Percentiles rank a stretch among this genome's conserved stretches.
phyloP scores from a whole-genome alignment of 1,140 invertebrate species.

The Cephus cinctus region DNA sequence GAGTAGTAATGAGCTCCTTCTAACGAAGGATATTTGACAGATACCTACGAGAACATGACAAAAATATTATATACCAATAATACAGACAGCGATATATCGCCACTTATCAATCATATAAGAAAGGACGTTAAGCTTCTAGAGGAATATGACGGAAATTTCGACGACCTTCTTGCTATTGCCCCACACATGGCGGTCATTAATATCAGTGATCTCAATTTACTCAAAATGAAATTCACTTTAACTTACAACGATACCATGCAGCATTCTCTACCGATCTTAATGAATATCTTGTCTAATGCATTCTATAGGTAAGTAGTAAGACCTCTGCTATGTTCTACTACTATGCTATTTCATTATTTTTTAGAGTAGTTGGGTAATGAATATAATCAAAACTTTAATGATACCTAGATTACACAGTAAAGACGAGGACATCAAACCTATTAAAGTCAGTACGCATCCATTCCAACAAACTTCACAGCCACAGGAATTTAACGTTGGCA shows the following conservation, averaged over 20 bases:
- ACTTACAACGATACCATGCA: conserved; percentile 79
- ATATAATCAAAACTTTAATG: not conserved
- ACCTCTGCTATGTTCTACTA: no score
- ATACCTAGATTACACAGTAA: conserved; percentile 5
- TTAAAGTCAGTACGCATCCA: conserved; percentile 63
- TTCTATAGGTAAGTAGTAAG: conserved; percentile 65
- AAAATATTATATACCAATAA: conserved; percentile 44
- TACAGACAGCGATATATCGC: conserved; percentile 37
- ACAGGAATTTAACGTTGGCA: conserved; percentile 70
- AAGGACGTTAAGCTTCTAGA: conserved; percentile 54
- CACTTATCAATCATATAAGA: conserved; percentile 36
- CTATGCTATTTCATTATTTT: no score
- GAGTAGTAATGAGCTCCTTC: conserved; percentile 9
- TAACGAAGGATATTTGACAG: no score
- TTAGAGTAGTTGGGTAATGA: not conserved
- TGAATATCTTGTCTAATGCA: conserved; percentile 74
- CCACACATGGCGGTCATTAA: conserved; percentile 68
- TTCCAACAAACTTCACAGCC: conserved; percentile 70
- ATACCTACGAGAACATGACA: conserved; percentile 41
- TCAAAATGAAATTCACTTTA: conserved; percentile 60
- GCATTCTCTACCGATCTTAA: conserved; percentile 74
- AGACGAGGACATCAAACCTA: conserved; percentile 40
- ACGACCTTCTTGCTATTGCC: conserved; percentile 60
- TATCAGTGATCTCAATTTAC: conserved; percentile 57
- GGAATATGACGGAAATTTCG: conserved; percentile 65